Conservation (phyloP, 2,113 vertebrate species). For the Castor canadensis region DNA sequence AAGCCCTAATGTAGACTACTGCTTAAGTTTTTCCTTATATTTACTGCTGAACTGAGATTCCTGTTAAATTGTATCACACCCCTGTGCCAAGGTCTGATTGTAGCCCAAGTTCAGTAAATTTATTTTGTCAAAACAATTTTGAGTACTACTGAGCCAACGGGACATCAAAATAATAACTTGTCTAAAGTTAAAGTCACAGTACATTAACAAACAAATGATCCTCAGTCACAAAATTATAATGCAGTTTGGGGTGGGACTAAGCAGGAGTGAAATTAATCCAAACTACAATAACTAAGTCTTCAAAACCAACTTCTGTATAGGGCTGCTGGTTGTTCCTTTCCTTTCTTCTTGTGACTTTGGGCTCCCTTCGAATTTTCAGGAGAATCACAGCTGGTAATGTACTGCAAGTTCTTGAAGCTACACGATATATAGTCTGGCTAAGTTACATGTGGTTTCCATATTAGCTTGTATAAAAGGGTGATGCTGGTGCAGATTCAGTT, state of each 20-base stretch:
- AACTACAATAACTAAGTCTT: constrained; percentile 93
- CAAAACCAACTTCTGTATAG: constrained; percentile 90
- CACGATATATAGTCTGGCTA: constrained; percentile 99
- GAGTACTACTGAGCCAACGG: constrained; percentile 97
- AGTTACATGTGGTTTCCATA: constrained; percentile 99
- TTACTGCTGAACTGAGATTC: constrained; percentile 98
- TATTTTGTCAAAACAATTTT: constrained; percentile 95
- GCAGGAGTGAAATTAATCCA: constrained; percentile 92
- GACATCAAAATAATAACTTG: constrained; percentile 96
- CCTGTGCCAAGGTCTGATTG: constrained; percentile 99
- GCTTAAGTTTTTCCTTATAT: constrained; percentile 90
- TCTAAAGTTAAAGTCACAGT: constrained; percentile 99
- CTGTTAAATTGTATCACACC: constrained; percentile 95
- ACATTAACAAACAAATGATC: constrained; percentile 99
- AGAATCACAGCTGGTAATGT: constrained; percentile 99
- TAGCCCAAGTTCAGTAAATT: constrained; percentile 96
- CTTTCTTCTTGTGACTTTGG: constrained; percentile 90
- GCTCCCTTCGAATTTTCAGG: constrained; percentile 94
- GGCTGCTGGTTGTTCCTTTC: constrained; percentile 87
- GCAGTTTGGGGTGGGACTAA: constrained; percentile 87
- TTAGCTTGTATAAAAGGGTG: constrained; percentile 94
- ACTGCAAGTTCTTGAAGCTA: constrained; percentile 99
- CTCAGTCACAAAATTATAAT: constrained; percentile 96
- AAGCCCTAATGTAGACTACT: constrained; percentile 93
- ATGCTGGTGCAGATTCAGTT: constrained; percentile 93